Evolutionary conservation across 2,113 vertebrate genomes (phyloP).

Genomic region (Morone saxatilis): DNA sequence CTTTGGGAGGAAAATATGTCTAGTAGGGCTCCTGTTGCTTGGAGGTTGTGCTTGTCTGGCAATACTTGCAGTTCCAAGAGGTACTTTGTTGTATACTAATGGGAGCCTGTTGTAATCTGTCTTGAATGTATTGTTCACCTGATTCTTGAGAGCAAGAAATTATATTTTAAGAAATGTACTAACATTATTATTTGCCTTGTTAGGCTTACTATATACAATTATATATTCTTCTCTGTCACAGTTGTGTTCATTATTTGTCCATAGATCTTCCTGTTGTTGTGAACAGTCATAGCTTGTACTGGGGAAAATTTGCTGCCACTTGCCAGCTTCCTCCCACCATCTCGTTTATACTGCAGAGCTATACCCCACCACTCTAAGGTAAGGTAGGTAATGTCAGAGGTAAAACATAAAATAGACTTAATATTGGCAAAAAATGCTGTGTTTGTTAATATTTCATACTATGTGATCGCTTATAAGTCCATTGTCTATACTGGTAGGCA

Average conservation of each 20-base stretch:
- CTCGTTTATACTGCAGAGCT: slow-evolving; percentile 88
- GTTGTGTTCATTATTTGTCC: slow-evolving; percentile 2
- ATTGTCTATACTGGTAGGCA: slow-evolving; percentile 79
- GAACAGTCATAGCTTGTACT: slow-evolving; percentile 62
- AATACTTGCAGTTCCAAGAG: slow-evolving; percentile 86
- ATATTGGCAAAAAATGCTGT: not conserved
- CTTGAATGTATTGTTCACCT: not conserved
- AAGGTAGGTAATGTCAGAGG: slow-evolving; percentile 35
- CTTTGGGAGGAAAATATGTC: slow-evolving; percentile 86
- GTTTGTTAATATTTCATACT: not conserved
- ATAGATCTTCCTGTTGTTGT: slow-evolving; percentile 61
- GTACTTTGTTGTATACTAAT: slow-evolving; percentile 70
- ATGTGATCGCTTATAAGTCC: not conserved
- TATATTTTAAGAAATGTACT: too few relatives aligned
- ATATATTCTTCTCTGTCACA: too few relatives aligned
- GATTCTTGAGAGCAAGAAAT: too few relatives aligned
- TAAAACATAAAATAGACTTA: not conserved
- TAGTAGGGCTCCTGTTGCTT: slow-evolving; percentile 78
- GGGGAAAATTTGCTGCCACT: slow-evolving; percentile 74
- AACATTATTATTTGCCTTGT: too few relatives aligned
- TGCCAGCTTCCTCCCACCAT: slow-evolving; percentile 61
- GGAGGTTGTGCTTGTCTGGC: slow-evolving; percentile 86
- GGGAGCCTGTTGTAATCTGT: not conserved
- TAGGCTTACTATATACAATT: too few relatives aligned
- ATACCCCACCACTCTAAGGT: slow-evolving; percentile 91